Percentiles rank a stretch among this genome's conserved stretches.
Conservation (phyloP, 2,888 invertebrate genomes). For the Tetranychus piercei region DNA sequence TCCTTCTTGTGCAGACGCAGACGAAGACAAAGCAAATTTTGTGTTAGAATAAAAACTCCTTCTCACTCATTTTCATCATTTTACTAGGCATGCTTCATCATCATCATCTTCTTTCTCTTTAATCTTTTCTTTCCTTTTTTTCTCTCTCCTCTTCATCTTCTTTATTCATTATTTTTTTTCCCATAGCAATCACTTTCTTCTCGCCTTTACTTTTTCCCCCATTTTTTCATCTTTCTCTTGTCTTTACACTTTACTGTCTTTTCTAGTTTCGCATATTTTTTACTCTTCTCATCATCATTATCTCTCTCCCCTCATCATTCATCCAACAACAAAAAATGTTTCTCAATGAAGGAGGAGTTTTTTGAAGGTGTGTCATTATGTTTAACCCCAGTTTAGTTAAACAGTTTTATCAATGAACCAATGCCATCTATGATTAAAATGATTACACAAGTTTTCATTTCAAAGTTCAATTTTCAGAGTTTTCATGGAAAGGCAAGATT, state of each 20-base stretch:
- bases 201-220: background rate
- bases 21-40: background rate
- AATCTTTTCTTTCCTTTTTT: background rate
- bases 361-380: background rate
- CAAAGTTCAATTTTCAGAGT: background rate
- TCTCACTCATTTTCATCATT: background rate
- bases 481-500: too few relatives aligned
- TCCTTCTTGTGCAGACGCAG: background rate
- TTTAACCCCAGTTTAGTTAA: background rate
- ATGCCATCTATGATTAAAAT: conserved; percentile 1
- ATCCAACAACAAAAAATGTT: background rate
- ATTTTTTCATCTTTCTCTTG: background rate
- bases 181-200: background rate
- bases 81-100: background rate
- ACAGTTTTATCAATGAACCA: background rate
- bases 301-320: conserved; percentile 7
- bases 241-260: background rate
- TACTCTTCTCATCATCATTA: background rate
- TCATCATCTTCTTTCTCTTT: background rate
- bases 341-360: background rate
- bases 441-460: background rate
- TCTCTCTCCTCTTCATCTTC: background rate
- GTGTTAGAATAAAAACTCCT: background rate
- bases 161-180: background rate
- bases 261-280: background rate